Percentiles rank a stretch among this genome's conserved stretches.
These are phyloP conservation scores for Tridacna crocea DNA, from an alignment of 2,888 invertebrate genomes.

Conservation along the genomic window DNA sequence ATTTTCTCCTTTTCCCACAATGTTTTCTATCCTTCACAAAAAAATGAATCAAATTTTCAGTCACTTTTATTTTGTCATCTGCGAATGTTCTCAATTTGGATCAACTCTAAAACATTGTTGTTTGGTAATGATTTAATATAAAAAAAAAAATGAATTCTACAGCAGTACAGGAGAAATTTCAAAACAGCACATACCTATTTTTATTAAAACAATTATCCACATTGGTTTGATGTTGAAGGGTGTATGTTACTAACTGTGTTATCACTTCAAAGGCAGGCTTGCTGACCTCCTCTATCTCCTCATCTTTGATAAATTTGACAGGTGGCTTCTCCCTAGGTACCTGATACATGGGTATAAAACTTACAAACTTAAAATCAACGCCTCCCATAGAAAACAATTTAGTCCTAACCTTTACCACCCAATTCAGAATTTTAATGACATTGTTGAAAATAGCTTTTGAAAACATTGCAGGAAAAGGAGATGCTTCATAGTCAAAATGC, in stretches of 20 bases:
- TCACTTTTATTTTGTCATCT: too few relatives aligned
- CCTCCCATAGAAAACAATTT: not conserved
- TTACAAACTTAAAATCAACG: not conserved
- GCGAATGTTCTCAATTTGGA: too few relatives aligned
- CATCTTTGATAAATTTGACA: constrained; percentile 80
- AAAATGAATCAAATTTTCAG: too few relatives aligned
- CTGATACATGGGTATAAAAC: too few relatives aligned
- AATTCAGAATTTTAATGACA: not conserved
- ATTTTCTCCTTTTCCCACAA: not conserved
- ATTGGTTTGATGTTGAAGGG: constrained; percentile 87
- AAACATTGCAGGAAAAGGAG: not conserved
- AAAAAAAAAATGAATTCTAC: too few relatives aligned
- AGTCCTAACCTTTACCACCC: not conserved
- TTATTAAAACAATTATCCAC: constrained; percentile 88
- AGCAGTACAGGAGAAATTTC: too few relatives aligned
- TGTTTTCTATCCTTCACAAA: not conserved
- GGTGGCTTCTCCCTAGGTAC: constrained; percentile 79
- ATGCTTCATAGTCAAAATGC: too few relatives aligned
- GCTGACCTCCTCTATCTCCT: constrained; percentile 63
- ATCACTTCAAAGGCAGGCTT: constrained; percentile 81
- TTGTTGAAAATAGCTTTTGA: not conserved
- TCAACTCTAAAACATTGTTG: too few relatives aligned
- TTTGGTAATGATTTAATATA: too few relatives aligned
- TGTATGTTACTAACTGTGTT: constrained; percentile 87
- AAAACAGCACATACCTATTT: constrained; percentile 74